Percentiles rank a stretch among this genome's conserved stretches.
These are phyloP conservation scores for Mixornis gularis DNA, from an alignment of 2,113 vertebrate species.

Conservation along the genomic window DNA sequence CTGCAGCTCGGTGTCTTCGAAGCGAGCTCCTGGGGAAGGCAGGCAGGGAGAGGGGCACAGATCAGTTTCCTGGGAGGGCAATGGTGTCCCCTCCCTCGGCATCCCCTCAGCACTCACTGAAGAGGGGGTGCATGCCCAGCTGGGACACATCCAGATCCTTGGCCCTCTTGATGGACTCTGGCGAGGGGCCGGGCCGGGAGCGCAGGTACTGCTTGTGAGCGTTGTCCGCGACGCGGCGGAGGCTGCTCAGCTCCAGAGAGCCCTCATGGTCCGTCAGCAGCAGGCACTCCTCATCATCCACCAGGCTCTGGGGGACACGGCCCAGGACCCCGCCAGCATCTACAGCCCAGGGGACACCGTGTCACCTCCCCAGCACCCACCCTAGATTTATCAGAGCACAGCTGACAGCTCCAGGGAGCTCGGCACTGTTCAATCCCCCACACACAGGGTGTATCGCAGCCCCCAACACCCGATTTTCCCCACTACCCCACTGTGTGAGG, in stretches of 20 bases:
- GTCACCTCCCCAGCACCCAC: neutral
- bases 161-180: conserved; percentile 88
- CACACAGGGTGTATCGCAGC: neutral
- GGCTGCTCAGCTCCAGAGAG: conserved; percentile 81
- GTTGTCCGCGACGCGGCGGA: conserved; percentile 78
- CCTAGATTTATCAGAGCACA: neutral
- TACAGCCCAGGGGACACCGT: neutral
- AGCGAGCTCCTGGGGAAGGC: conserved; percentile 69
- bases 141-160: conserved; percentile 78
- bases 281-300: conserved; percentile 86
- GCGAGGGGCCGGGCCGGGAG: conserved; percentile 81
- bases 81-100: rapidly evolving
- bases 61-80: neutral
- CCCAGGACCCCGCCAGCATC: conserved; percentile 79
- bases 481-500: rapidly evolving
- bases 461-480: too few relatives aligned
- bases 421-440: rapidly evolving
- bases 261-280: conserved; percentile 74
- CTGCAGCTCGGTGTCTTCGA: conserved; percentile 82
- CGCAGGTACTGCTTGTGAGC: conserved; percentile 91
- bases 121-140: conserved; percentile 86
- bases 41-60: neutral
- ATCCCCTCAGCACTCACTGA: conserved; percentile 71
- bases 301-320: conserved; percentile 86
- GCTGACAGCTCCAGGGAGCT: neutral